Evolutionary conservation across 2,113 vertebrate genomes (phyloP), one percentile per base, ranked within the genome.

Genomic region (Pelvicachromis taeniatus): DNA sequence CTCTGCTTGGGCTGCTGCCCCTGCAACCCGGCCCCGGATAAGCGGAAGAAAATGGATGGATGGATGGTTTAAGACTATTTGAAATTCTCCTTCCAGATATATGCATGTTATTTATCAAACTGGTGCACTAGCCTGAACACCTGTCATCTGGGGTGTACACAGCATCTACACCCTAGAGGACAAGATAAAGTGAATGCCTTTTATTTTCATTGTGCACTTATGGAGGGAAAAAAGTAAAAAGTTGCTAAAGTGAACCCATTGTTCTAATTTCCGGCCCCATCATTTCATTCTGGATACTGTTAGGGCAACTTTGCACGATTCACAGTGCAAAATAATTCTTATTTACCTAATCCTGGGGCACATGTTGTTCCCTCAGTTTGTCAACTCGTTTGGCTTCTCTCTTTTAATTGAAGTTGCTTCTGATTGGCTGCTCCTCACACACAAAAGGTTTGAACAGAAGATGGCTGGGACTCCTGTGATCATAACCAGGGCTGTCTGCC

Each of bases 31-130:
- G n/a, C n/a, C n/a, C n/a, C n/a, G n/a, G n/a, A n/a, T n/a, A n/a
- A n/a, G n/a, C n/a, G n/a, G n/a, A n/a, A n/a, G n/a, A n/a, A n/a
- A n/a, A n/a, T n/a, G n/a, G n/a, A n/a, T n/a, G n/a, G n/a, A n/a
- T n/a, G n/a, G n/a, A n/a, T n/a, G n/a, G 38, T 61, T 79, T 86
- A 50, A 58, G 48, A 68, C 84, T 61, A 83, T 56, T 80, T 88
- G 70, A 86, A 50, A 81, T 82, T 85, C n/a, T 77, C 58, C 83
- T 40, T 29, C n/a, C 17, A 2, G 23, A 83, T 48, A 59, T 29
- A 70, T 73, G 42, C 4, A 50, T 82, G 38, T 87, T 87, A 88
- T 86, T 86, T 70, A 83, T 83, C 77, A 59, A 82, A 70, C 21
- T 35, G 56, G 40, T 77, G 13, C 87, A 77, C 19, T 50, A 54